Conservation (phyloP, 2,888 invertebrate species). For the Ypsolopha sequella region DNA sequence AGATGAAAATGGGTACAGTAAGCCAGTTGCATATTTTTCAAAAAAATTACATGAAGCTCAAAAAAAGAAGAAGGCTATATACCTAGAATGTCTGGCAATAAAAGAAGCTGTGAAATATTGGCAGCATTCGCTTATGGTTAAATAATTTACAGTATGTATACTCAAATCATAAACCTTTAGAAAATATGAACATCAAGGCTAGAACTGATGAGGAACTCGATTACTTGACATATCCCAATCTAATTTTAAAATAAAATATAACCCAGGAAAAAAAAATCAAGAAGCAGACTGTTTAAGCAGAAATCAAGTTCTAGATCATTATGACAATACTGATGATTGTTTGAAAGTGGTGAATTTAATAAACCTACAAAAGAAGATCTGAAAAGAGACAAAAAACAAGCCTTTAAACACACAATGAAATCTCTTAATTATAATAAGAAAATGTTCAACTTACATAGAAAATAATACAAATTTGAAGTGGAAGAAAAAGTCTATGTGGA, state of each 20-base stretch:
- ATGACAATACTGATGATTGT: constrained; percentile 1
- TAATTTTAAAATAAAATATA: constrained; percentile 2
- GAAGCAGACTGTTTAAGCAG: constrained; percentile 4
- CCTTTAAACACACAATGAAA: no score
- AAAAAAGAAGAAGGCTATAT: constrained; percentile 10
- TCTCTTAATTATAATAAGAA: no score
- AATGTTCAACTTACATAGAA: no score
- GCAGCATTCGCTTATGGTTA: constrained; percentile 15
- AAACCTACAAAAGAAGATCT: no score
- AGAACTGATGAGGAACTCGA: constrained; percentile 5
- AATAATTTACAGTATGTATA: constrained; percentile 13
- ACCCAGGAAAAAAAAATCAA: constrained; percentile 3
- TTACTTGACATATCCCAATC: constrained; percentile 4
- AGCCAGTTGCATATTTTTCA: constrained; percentile 1
- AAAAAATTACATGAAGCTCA: not conserved
- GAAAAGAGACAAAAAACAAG: no score
- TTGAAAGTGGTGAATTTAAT: constrained; percentile 6
- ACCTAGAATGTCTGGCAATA: no score
- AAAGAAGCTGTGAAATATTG: constrained; percentile 15
- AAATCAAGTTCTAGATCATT: constrained; percentile 1
- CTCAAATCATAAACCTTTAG: constrained; percentile 14
- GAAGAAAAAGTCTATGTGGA: no score
- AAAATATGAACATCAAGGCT: constrained; percentile 6
- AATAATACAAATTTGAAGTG: no score
- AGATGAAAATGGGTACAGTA: constrained; percentile 8